These are phyloP conservation scores for Acronicta alni DNA, from an alignment of 2,888 invertebrate species.

Conservation along the genomic window DNA sequence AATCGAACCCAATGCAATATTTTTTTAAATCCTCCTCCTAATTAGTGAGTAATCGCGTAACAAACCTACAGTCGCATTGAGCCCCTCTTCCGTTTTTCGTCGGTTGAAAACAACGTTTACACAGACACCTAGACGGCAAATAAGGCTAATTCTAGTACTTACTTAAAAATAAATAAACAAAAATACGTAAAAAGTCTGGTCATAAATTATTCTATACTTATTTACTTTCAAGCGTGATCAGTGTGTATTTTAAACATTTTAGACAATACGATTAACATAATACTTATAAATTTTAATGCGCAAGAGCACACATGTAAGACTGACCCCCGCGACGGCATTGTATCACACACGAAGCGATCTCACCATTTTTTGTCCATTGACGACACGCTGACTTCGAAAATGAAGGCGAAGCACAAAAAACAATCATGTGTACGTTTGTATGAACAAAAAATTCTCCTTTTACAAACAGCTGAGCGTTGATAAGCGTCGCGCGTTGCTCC, in stretches of 20 bases:
- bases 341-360: slow-evolving; percentile 78
- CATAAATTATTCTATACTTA: neutral
- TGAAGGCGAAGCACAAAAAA: slow-evolving; percentile 65
- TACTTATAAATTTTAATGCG: slow-evolving; percentile 39
- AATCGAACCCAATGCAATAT: too few species aligned
- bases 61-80: too few species aligned
- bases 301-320: slow-evolving; percentile 52
- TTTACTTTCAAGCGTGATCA: neutral
- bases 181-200: neutral
- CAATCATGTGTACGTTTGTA: slow-evolving; percentile 67
- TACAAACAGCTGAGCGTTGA: slow-evolving; percentile 82
- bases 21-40: too few species aligned
- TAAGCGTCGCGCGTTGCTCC: slow-evolving; percentile 51
- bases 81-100: too few species aligned
- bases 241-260: slow-evolving; percentile 12
- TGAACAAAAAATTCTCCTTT: slow-evolving; percentile 69
- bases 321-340: slow-evolving; percentile 76
- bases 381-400: slow-evolving; percentile 62
- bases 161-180: neutral
- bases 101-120: too few species aligned
- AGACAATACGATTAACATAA: slow-evolving; percentile 28
- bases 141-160: too few species aligned
- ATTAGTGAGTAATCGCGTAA: too few species aligned
- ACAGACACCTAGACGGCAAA: too few species aligned
- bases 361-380: slow-evolving; percentile 74